A percentile compares a stretch with the other conserved stretches of the same genome.
These are phyloP conservation scores for Podarcis lilfordi DNA, from an alignment of 2,797 vertebrate genomes.

Conservation along the genomic window DNA sequence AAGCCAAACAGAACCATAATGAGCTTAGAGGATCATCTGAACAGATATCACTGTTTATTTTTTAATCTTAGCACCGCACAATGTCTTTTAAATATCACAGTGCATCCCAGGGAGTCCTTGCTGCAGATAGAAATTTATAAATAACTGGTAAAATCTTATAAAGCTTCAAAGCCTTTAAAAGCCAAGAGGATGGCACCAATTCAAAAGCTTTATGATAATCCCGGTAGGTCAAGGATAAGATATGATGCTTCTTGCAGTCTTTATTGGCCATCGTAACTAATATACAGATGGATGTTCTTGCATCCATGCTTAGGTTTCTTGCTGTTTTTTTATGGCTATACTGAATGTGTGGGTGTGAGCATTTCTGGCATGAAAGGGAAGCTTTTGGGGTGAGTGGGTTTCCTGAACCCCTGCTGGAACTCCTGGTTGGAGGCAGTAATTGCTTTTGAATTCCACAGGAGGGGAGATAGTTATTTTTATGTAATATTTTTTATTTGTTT, in stretches of 20 bases:
- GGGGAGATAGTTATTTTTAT: too few relatives aligned
- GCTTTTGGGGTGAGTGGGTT: background rate
- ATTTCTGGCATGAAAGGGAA: background rate
- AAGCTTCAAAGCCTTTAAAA: conserved; percentile 2
- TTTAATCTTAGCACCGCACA: background rate
- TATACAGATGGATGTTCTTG: background rate
- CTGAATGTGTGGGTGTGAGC: background rate
- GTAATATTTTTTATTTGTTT: too few relatives aligned
- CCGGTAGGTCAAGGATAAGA: background rate
- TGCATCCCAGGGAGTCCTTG: conserved; percentile 1
- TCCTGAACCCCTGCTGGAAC: background rate
- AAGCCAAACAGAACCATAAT: conserved; percentile 7
- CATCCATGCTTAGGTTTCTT: background rate
- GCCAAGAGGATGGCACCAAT: background rate
- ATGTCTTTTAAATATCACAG: background rate
- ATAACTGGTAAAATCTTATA: conserved; percentile 1
- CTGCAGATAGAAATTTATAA: background rate
- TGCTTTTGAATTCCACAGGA: too few relatives aligned
- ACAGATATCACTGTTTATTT: background rate
- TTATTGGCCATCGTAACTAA: conserved; percentile 22
- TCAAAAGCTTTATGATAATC: conserved; percentile 24
- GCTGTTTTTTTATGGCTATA: background rate
- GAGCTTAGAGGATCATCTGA: background rate
- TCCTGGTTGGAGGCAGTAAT: too few relatives aligned
- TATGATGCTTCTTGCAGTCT: background rate